Conservation (phyloP, 1,140 invertebrate genomes). For the Probaryconus sp. region DNA sequence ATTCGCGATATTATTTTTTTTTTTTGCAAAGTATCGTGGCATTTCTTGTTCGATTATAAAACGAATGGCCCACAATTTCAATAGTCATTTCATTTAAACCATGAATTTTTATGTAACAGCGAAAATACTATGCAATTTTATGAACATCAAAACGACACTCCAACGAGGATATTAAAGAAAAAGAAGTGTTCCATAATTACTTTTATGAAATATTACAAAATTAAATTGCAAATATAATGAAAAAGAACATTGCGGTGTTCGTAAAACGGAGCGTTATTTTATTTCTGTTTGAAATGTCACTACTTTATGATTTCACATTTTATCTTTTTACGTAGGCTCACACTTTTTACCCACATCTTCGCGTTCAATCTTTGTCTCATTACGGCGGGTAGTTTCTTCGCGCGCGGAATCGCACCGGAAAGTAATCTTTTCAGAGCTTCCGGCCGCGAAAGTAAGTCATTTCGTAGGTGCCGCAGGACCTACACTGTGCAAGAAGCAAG, state of each 20-base stretch:
- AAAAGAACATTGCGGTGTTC: background rate
- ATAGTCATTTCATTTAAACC: background rate
- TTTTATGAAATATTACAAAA: background rate
- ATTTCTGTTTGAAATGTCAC: background rate
- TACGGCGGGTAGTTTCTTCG: constrained; percentile 5
- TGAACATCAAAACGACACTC: background rate
- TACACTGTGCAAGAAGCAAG: constrained; percentile 1
- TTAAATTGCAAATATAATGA: background rate
- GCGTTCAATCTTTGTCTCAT: constrained; percentile 17
- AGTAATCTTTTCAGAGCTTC: constrained; percentile 24
- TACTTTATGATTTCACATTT: background rate
- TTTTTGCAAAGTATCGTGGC: no score
- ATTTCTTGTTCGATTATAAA: no score
- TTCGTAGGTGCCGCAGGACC: constrained; percentile 12
- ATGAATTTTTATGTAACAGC: background rate
- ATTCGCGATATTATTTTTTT: no score
- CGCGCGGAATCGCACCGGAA: constrained; percentile 11
- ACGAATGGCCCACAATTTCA: no score
- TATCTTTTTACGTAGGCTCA: background rate
- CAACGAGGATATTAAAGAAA: background rate
- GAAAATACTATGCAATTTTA: background rate
- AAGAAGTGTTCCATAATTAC: no score
- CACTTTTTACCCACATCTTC: constrained; percentile 1
- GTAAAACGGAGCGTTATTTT: background rate
- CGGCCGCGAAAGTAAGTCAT: constrained; percentile 12